Evolutionary conservation across 2,113 vertebrate genomes (phyloP).

Genomic region (Hylia prasina): DNA sequence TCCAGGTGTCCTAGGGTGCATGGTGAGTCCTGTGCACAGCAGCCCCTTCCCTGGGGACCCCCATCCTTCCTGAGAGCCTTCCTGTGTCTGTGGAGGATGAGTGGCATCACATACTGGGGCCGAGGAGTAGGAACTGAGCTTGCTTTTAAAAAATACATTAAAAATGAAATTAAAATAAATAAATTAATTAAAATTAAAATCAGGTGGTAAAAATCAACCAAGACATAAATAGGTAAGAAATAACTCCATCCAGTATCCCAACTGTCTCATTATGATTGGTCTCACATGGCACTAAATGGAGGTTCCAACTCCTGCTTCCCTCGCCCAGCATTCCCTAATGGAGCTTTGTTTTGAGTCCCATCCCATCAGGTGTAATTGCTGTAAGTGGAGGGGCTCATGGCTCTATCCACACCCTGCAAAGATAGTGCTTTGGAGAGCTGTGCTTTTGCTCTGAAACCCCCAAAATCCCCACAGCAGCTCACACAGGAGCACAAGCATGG

Average conservation of each 20-base stretch:
- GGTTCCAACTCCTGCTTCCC: not conserved
- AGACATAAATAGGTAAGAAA: not conserved
- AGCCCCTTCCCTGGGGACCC: not conserved
- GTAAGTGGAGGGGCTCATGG: not conserved
- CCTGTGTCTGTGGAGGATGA: not conserved
- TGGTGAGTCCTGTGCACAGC: no score
- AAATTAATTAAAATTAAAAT: not conserved
- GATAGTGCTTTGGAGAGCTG: not conserved
- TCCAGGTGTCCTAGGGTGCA: not conserved
- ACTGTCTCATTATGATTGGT: not conserved
- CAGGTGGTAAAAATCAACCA: not conserved
- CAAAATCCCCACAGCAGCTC: not conserved
- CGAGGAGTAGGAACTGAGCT: not conserved
- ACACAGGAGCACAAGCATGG: rapidly evolving
- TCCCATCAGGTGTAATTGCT: not conserved
- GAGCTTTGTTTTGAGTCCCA: not conserved
- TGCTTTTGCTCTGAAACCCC: not conserved
- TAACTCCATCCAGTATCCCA: not conserved
- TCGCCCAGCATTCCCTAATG: not conserved
- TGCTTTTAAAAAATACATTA: not conserved
- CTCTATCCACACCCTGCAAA: not conserved
- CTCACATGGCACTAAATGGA: not conserved
- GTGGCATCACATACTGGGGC: not conserved
- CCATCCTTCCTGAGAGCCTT: not conserved
- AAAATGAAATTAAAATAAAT: not conserved